phyloP scores from a whole-genome alignment of 2,797 vertebrate species.

The Rhinella marina region DNA sequence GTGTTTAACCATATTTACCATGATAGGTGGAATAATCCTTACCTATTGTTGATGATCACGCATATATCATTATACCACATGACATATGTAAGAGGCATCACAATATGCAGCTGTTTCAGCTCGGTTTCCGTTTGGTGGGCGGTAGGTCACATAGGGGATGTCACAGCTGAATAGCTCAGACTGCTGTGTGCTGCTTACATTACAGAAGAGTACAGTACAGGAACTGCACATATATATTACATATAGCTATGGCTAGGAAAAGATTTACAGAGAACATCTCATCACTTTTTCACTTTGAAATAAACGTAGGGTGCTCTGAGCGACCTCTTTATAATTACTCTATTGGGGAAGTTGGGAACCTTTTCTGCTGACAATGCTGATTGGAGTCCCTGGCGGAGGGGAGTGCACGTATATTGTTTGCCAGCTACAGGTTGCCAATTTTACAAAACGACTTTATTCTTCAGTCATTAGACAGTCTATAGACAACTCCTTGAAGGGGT shows the following conservation, averaged over 20 bases:
- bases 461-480: too few species aligned
- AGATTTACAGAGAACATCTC: background rate
- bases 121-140: slow-evolving; percentile 21
- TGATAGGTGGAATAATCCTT: background rate
- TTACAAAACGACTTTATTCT: too few species aligned
- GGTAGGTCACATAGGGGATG: background rate
- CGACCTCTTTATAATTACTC: too few species aligned
- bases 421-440: too few species aligned
- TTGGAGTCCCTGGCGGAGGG: too few species aligned
- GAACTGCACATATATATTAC: background rate
- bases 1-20: too few species aligned
- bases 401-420: too few species aligned
- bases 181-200: background rate
- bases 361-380: too few species aligned
- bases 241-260: background rate
- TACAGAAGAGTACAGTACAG: background rate
- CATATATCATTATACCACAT: background rate
- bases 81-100: background rate
- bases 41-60: background rate
- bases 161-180: background rate
- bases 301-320: too few species aligned
- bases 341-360: too few species aligned
- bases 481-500: too few species aligned
- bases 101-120: background rate
- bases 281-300: too few species aligned